phyloP scores from a whole-genome alignment of 2,797 vertebrate genomes.

The Graptemys geographica region DNA sequence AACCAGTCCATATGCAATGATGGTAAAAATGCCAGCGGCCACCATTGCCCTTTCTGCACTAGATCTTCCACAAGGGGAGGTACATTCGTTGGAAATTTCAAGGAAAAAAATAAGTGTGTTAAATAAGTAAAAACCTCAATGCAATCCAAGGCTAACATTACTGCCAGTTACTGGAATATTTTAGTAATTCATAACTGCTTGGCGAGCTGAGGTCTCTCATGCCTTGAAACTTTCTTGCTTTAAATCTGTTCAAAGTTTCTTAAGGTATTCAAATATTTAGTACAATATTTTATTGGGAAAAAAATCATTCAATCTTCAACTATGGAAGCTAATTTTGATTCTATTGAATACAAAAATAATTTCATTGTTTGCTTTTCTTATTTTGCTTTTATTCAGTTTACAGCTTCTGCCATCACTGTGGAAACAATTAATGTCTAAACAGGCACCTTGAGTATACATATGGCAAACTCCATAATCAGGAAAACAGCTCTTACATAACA shows the following conservation, averaged over 20 bases:
- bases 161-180: too few relatives aligned
- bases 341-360: background rate
- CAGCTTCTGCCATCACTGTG: background rate
- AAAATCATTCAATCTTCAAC: background rate
- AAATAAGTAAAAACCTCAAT: too few relatives aligned
- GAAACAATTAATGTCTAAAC: constrained; percentile 20
- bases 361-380: background rate
- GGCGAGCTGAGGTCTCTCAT: too few relatives aligned
- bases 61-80: too few relatives aligned
- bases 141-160: too few relatives aligned
- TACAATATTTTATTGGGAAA: background rate
- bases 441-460: constrained; percentile 20
- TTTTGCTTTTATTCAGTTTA: background rate
- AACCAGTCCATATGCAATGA: too few relatives aligned
- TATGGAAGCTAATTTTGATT: background rate
- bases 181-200: too few relatives aligned
- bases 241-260: background rate
- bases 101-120: too few relatives aligned
- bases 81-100: too few relatives aligned
- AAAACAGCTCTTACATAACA: background rate
- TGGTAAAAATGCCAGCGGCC: too few relatives aligned
- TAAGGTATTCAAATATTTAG: background rate
- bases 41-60: too few relatives aligned
- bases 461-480: constrained; percentile 15
- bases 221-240: background rate